Evolutionary conservation across 2,797 vertebrate genomes (phyloP), one percentile per base, ranked within the genome.

Genomic region (Schizopygopsis malacanthus): DNA sequence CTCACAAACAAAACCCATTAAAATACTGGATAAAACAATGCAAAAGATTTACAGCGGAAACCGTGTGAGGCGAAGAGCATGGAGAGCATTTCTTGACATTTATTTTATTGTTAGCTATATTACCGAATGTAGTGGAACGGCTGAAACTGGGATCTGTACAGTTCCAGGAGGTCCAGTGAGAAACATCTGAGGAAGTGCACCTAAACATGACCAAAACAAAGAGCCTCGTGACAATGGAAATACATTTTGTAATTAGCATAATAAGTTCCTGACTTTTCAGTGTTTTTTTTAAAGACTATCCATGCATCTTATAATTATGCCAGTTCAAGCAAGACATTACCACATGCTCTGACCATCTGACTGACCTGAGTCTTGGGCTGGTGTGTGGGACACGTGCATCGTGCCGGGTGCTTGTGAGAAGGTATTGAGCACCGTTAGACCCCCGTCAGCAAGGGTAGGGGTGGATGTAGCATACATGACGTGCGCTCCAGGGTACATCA

Each of bases 81-180:
- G 8, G 41, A n/a, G 6, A 47, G 33, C 33, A 15, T 54, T 76
- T 39, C 10, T 1, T 15, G 20, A 56, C 54, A 22, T 56, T 28
- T 3, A 2, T 52, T 81, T 33, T 22, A 28, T 2, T 45, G 6
- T 15, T 6, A 63, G 5, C 13, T 28, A 25, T 5, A 86, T 85
- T 95, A 98, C 98, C 95, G 97, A 96, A 89, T 98, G 98, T 83
- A 98, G 96, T 85, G 98, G 97, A 81, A 98, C 97, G 2, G 98
- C 96, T 33, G 98, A 98, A 45, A 98, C 95, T 0, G 97, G 98
- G 87, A 98, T 98, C 93, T 98, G 97, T 89, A 97, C 94, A 0
- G 96, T 95, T 83, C 96, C 98, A 3, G 97, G 96, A 22, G 97
- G 97, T 0, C 96, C 96, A 0, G 97, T 96, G 88, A 99, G 95